Percentiles rank a stretch among this genome's conserved stretches.
These are phyloP conservation scores for Oceanodroma leucorhoa DNA, from an alignment of 2,797 vertebrate genomes.

Conservation along the genomic window DNA sequence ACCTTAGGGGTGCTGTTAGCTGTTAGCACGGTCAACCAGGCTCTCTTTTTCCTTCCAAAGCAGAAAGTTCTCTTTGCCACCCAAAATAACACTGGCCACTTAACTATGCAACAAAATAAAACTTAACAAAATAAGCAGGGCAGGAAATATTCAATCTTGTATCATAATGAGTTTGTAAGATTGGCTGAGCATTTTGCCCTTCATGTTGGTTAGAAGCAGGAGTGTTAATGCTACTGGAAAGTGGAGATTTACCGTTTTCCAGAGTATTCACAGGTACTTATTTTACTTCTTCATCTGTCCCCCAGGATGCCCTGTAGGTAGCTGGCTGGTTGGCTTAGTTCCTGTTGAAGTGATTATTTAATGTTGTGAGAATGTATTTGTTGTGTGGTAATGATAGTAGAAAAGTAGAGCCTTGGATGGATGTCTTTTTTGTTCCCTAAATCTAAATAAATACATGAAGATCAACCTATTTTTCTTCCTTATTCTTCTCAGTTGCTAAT, in stretches of 20 bases:
- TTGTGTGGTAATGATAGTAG: neutral
- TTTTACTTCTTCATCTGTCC: neutral
- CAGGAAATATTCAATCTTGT: neutral
- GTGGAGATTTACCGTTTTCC: neutral
- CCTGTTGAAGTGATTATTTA: neutral
- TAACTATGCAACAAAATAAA: neutral
- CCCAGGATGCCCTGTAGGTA: neutral
- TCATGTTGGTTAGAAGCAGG: neutral
- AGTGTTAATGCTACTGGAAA: neutral
- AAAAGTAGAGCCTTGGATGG: neutral
- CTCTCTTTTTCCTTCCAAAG: neutral
- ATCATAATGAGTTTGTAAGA: neutral
- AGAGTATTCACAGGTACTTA: neutral
- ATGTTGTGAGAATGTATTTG: neutral
- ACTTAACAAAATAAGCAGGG: neutral
- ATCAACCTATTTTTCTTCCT: neutral
- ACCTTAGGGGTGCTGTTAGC: rapidly evolving
- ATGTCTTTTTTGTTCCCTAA: neutral
- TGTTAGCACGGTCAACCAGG: neutral
- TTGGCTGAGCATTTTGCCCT: neutral
- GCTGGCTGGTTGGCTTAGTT: neutral
- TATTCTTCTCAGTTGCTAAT: neutral
- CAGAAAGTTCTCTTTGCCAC: neutral
- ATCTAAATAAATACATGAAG: conserved; percentile 18
- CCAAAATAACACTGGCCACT: neutral